phyloP scores from a whole-genome alignment of 2,113 vertebrate species.

The Chauna torquata region DNA sequence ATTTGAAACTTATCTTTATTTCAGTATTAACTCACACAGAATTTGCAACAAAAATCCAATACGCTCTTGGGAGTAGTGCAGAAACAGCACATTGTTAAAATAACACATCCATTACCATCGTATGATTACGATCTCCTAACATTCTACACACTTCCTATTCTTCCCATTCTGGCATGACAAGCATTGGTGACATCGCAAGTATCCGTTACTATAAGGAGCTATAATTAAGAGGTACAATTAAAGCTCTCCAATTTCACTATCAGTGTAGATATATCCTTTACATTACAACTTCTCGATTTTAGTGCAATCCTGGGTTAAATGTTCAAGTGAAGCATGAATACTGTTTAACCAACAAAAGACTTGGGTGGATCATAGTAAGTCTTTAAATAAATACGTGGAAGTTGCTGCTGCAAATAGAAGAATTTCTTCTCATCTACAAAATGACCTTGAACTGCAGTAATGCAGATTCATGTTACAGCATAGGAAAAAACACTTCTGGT shows the following conservation, averaged over 20 bases:
- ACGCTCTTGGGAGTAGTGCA: background rate
- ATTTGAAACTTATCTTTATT: background rate
- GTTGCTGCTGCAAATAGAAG: background rate
- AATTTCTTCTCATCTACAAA: background rate
- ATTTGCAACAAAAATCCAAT: background rate
- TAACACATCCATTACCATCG: background rate
- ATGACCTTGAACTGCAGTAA: background rate
- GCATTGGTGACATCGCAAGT: background rate
- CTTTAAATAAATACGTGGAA: background rate
- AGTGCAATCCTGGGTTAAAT: background rate
- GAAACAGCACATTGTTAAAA: background rate
- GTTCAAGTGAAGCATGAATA: background rate
- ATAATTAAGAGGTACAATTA: conserved; percentile 25
- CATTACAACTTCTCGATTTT: background rate
- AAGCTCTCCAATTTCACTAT: background rate
- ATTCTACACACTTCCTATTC: background rate
- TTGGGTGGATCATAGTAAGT: background rate
- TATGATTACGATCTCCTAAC: background rate
- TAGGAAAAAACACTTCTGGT: background rate
- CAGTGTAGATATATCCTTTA: background rate
- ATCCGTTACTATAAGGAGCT: background rate
- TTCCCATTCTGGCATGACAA: background rate
- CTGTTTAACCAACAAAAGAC: background rate
- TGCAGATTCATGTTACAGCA: background rate
- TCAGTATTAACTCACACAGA: background rate